phyloP scores from a whole-genome alignment of 2,888 invertebrate genomes.

The Psylliodes chrysocephalus region DNA sequence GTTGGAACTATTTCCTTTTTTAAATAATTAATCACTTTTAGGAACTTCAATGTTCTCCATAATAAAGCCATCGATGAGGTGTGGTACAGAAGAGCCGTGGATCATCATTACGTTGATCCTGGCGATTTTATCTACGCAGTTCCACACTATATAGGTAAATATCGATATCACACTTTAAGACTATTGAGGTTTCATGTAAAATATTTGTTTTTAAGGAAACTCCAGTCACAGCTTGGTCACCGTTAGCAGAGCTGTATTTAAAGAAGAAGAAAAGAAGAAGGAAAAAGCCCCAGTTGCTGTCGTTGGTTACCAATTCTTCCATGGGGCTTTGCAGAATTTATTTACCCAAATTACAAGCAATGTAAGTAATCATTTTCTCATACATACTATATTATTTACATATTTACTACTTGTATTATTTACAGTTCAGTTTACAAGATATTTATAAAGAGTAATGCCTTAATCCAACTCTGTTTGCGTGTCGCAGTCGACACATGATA shows the following conservation, averaged over 20 bases:
- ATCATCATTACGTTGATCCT: constrained; percentile 81
- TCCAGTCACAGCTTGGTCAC: constrained; percentile 77
- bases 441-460: no score
- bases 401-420: no score
- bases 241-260: constrained; percentile 86
- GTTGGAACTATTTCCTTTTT: no score
- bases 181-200: no score
- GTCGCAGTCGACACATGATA: no score
- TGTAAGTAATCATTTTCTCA: no score
- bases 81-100: constrained; percentile 90
- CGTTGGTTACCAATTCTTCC: constrained; percentile 85
- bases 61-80: constrained; percentile 86
- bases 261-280: constrained; percentile 63
- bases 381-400: no score
- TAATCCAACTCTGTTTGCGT: no score
- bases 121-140: constrained; percentile 86
- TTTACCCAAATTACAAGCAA: constrained; percentile 85
- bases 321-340: constrained; percentile 78
- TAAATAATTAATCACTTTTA: no score
- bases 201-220: constrained; percentile 49
- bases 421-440: no score
- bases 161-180: no score
- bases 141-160: constrained; percentile 71
- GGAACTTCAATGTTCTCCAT: constrained; percentile 80
- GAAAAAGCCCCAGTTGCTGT: constrained; percentile 75